Percentiles rank a stretch among this genome's conserved stretches.
Conservation (phyloP, 2,888 invertebrate species). For the Steinernema scapterisci region DNA sequence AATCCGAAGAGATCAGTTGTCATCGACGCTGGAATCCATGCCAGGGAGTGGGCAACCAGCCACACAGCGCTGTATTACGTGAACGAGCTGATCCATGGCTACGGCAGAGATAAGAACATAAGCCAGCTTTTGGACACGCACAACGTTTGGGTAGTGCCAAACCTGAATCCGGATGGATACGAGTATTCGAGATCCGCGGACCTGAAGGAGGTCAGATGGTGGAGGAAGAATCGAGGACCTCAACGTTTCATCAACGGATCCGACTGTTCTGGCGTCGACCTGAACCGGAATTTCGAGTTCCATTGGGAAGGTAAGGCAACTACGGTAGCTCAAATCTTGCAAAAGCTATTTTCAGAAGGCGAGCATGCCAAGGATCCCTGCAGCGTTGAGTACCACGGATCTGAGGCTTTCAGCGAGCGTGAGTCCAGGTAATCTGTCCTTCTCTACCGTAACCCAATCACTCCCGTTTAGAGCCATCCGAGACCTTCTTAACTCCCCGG, state of each 20-base stretch:
- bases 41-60: conserved; percentile 65
- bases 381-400: conserved; percentile 65
- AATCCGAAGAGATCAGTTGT: conserved; percentile 62
- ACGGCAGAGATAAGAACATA: conserved; percentile 46
- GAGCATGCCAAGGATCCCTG: conserved; percentile 65
- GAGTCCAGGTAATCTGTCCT: conserved; percentile 43
- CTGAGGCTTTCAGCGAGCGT: conserved; percentile 55
- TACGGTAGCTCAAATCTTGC: background rate
- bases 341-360: conserved; percentile 41
- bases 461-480: conserved; percentile 55
- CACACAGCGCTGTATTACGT: conserved; percentile 66
- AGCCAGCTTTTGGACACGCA: conserved; percentile 46
- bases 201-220: conserved; percentile 62
- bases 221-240: conserved; percentile 62
- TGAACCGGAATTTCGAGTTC: conserved; percentile 66
- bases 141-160: conserved; percentile 60
- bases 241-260: conserved; percentile 61
- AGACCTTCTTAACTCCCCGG: conserved; percentile 57
- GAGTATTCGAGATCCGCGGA: conserved; percentile 62
- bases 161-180: conserved; percentile 63
- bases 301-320: conserved; percentile 53
- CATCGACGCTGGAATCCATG: conserved; percentile 67
- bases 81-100: conserved; percentile 62
- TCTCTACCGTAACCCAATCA: background rate
- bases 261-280: conserved; percentile 66